Conservation (phyloP, 2,888 invertebrate species). For the Noctua comes region DNA sequence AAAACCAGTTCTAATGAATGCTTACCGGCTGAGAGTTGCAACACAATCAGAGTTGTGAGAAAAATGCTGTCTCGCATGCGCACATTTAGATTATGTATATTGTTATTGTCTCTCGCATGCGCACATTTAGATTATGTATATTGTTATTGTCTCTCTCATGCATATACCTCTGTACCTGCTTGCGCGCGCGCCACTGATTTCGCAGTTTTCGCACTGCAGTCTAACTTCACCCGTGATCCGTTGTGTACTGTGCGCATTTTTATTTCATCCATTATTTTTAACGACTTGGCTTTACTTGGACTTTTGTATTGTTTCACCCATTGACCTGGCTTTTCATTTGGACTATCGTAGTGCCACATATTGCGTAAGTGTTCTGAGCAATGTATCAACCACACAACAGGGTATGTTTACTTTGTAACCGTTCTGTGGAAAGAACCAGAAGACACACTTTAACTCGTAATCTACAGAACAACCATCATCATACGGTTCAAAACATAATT, state of each 20-base stretch:
- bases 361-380: constrained; percentile 9
- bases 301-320: not conserved
- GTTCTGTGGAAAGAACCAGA: constrained; percentile 8
- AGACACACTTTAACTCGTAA: not conserved
- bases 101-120: not conserved
- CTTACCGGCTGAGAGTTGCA: constrained; percentile 9
- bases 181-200: constrained; percentile 6
- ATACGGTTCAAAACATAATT: constrained; percentile 7
- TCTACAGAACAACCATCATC: constrained; percentile 10
- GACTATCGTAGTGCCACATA: constrained; percentile 7
- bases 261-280: constrained; percentile 7
- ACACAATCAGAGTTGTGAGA: constrained; percentile 5
- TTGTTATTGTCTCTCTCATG: not conserved
- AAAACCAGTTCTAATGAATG: not conserved
- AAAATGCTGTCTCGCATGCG: not conserved
- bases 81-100: not conserved
- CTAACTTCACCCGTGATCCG: constrained; percentile 6
- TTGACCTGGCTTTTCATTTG: constrained; percentile 11
- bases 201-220: not conserved
- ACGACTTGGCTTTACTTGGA: constrained; percentile 3
- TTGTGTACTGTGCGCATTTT: constrained; percentile 3
- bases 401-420: constrained; percentile 3
- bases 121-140: not conserved
- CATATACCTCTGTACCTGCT: constrained; percentile 2
- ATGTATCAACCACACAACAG: constrained; percentile 3